Percentiles rank a stretch among this genome's conserved stretches.
Conservation (phyloP, 2,888 invertebrate species). For the Imbricaverruca yamaguchii region DNA sequence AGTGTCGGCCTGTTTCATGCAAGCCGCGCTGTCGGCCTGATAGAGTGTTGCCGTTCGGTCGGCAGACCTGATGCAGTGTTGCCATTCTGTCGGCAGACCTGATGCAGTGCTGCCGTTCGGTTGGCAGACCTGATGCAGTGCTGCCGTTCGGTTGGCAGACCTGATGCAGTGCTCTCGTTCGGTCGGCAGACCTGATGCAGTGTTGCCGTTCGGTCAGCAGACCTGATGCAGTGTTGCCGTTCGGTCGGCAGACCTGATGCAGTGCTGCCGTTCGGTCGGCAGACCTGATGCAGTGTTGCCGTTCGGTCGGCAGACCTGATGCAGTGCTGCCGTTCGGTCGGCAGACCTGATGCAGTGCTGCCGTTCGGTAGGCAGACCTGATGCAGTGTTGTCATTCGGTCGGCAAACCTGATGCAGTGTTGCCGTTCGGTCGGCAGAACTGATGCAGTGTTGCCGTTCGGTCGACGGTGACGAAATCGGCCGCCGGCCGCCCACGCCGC, state of each 20-base stretch:
- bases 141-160: background rate
- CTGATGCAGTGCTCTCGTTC: background rate
- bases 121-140: background rate
- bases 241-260: background rate
- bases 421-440: background rate
- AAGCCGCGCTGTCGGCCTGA: background rate
- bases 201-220: background rate
- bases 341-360: background rate
- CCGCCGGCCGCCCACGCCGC: no score
- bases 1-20: background rate
- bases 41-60: background rate
- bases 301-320: background rate
- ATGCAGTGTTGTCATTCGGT: background rate
- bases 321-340: background rate
- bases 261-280: background rate
- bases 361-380: background rate
- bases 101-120: background rate
- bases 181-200: background rate
- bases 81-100: background rate
- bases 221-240: background rate
- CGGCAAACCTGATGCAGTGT: background rate
- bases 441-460: background rate
- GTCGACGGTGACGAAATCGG: no score
- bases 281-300: background rate
- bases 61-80: background rate